Conservation (phyloP, 2,888 invertebrate species). For the Siphlonurus alternatus region DNA sequence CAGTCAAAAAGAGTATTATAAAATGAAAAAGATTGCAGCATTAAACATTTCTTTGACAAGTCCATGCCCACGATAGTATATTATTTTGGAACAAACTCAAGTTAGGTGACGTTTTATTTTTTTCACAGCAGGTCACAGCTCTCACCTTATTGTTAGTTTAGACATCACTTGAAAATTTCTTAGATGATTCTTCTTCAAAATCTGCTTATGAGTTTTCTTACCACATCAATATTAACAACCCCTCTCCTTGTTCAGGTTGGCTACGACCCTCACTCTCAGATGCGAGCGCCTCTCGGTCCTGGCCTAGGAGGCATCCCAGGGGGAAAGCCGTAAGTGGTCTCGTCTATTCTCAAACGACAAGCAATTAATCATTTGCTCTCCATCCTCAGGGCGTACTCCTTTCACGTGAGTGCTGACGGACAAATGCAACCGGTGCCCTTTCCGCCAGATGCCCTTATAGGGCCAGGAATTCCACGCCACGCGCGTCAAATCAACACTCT, state of each 20-base stretch:
- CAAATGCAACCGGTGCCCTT: constrained; percentile 87
- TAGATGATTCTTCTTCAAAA: too few species aligned
- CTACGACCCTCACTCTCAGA: constrained; percentile 47
- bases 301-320: constrained; percentile 39
- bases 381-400: constrained; percentile 72
- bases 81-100: too few species aligned
- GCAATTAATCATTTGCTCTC: constrained; percentile 10
- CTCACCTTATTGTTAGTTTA: too few species aligned
- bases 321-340: constrained; percentile 64
- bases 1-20: too few species aligned
- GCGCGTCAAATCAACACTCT: constrained; percentile 84
- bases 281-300: constrained; percentile 45
- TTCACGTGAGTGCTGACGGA: constrained; percentile 80
- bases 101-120: too few species aligned
- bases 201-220: too few species aligned
- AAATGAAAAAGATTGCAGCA: too few species aligned
- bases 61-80: too few species aligned
- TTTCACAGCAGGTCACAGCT: too few species aligned
- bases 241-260: constrained; percentile 32
- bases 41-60: too few species aligned
- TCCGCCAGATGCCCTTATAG: constrained; percentile 83
- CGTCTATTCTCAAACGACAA: too few species aligned
- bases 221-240: background rate
- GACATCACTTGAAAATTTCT: too few species aligned
- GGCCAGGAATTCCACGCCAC: constrained; percentile 84